A percentile compares a stretch with the other conserved stretches of the same genome.
These are phyloP conservation scores for Crioceris asparagi DNA, from an alignment of 2,888 invertebrate genomes.

Conservation along the genomic window DNA sequence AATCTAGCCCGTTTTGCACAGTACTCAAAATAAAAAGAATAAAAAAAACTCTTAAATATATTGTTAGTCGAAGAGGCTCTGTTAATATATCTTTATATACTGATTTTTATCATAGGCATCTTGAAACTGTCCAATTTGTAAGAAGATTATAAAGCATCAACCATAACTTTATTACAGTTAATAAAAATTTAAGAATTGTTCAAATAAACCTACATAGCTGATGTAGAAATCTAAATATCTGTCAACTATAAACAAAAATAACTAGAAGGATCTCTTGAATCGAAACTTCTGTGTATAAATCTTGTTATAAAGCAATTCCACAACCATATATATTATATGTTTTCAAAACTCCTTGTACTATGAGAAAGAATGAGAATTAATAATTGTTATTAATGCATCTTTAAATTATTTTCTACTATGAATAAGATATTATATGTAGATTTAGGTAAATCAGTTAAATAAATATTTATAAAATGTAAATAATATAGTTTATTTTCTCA, in stretches of 20 bases:
- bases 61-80: too few species aligned
- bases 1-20: too few species aligned
- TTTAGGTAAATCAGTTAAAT: constrained; percentile 28
- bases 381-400: constrained; percentile 22
- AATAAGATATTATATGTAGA: constrained; percentile 24
- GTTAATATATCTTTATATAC: too few species aligned
- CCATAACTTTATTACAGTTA: too few species aligned
- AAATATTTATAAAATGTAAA: constrained; percentile 20
- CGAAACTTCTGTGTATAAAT: neutral
- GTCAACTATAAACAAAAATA: neutral
- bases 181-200: too few species aligned
- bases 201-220: too few species aligned
- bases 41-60: too few species aligned
- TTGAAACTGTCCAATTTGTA: too few species aligned
- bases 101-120: too few species aligned
- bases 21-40: too few species aligned
- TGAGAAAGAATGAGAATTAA: constrained; percentile 9
- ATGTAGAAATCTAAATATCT: too few species aligned
- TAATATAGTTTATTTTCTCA: neutral
- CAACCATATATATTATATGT: constrained; percentile 6
- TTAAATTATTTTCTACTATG: constrained; percentile 27
- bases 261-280: constrained; percentile 7
- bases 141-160: too few species aligned
- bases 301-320: constrained; percentile 1
- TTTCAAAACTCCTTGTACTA: constrained; percentile 12